Conservation (phyloP, 2,888 invertebrate genomes). For the Carabus problematicus region DNA sequence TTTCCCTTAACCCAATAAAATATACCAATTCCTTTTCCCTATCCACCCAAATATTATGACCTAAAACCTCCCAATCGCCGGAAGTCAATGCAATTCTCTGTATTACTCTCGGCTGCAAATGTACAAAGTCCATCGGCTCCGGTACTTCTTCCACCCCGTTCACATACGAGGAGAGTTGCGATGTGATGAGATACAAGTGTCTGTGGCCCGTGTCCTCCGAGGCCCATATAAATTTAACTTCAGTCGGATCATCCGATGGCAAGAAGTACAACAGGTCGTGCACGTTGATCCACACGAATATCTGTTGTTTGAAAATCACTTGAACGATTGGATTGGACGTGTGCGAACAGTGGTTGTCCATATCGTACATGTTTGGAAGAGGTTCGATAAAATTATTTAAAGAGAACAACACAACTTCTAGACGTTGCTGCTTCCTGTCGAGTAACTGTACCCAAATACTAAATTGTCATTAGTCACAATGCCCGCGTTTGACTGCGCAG, state of each 20-base stretch:
- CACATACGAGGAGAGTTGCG: slow-evolving; percentile 62
- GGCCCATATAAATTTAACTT: slow-evolving; percentile 83
- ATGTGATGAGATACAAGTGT: slow-evolving; percentile 84
- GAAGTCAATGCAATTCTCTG: slow-evolving; percentile 80
- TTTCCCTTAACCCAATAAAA: slow-evolving; percentile 89
- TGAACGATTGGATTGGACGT: slow-evolving; percentile 62
- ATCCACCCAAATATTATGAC: slow-evolving; percentile 89
- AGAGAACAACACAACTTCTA: slow-evolving; percentile 85
- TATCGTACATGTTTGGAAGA: slow-evolving; percentile 62
- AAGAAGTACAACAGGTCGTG: slow-evolving; percentile 90
- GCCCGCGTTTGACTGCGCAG: neutral
- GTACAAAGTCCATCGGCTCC: slow-evolving; percentile 63
- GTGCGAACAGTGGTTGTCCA: slow-evolving; percentile 55
- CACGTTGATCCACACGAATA: slow-evolving; percentile 92
- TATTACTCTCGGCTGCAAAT: slow-evolving; percentile 67
- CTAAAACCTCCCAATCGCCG: slow-evolving; percentile 94
- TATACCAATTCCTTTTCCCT: slow-evolving; percentile 79
- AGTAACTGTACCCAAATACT: slow-evolving; percentile 94
- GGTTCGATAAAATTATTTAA: slow-evolving; percentile 76
- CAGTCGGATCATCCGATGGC: slow-evolving; percentile 63
- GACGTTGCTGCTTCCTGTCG: slow-evolving; percentile 83
- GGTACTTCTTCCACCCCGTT: slow-evolving; percentile 65
- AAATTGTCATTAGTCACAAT: slow-evolving; percentile 47
- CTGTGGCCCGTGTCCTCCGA: slow-evolving; percentile 90
- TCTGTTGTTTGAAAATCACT: slow-evolving; percentile 68